Percentiles rank a stretch among this genome's conserved stretches.
phyloP scores from a whole-genome alignment of 2,113 vertebrate genomes.

The Glaucomys volans region DNA sequence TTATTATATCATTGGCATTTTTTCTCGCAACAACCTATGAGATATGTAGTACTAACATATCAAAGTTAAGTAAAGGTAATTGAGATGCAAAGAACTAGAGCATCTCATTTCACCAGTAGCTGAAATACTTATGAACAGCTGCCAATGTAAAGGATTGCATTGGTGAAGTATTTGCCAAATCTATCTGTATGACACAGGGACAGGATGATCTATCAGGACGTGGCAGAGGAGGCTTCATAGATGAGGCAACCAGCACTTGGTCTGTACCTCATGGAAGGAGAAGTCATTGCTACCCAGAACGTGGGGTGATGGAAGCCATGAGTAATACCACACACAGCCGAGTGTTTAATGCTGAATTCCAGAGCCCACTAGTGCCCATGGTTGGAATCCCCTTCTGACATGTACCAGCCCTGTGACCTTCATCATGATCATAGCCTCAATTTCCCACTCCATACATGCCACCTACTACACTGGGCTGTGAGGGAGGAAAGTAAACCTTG shows the following conservation, averaged over 20 bases:
- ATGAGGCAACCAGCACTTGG: not conserved
- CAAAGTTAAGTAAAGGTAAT: not conserved
- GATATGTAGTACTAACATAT: not conserved
- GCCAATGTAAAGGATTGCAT: not conserved
- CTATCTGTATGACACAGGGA: not conserved
- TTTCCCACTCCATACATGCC: not conserved
- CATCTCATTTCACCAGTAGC: not conserved
- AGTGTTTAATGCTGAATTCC: not conserved
- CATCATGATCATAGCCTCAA: too few relatives aligned
- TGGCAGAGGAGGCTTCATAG: not conserved
- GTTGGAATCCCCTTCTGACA: not conserved
- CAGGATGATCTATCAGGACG: not conserved
- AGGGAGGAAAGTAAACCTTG: not conserved
- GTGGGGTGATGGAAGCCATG: not conserved
- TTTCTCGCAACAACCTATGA: not conserved
- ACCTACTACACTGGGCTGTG: not conserved
- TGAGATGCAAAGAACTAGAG: not conserved
- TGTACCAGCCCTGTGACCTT: not conserved
- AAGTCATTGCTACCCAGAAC: not conserved
- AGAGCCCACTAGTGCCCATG: not conserved
- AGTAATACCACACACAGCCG: not conserved
- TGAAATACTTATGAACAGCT: not conserved
- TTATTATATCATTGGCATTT: not conserved
- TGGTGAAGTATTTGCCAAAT: not conserved
- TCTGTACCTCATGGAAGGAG: not conserved